These are phyloP conservation scores for Oncorhynchus clarkii DNA, from an alignment of 2,113 vertebrate species.

Conservation along the genomic window DNA sequence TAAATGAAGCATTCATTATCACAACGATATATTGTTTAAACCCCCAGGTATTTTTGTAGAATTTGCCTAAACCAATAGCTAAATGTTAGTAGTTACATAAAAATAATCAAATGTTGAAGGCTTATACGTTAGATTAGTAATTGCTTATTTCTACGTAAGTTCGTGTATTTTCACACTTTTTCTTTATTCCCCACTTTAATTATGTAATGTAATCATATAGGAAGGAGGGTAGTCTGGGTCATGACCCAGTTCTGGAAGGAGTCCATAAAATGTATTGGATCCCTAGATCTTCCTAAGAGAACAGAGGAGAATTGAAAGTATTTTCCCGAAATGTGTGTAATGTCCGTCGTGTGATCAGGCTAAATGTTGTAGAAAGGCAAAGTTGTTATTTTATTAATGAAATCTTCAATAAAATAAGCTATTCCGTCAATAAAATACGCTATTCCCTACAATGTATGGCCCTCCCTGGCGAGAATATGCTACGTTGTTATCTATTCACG, in stretches of 20 bases:
- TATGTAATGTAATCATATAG: slow-evolving; percentile 62
- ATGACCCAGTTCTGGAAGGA: slow-evolving; percentile 78
- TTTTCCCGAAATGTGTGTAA: slow-evolving; percentile 43
- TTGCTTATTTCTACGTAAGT: too few species aligned
- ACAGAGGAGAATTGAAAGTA: slow-evolving; percentile 68
- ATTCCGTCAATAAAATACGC: not conserved
- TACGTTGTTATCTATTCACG: slow-evolving; percentile 28
- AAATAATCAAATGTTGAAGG: not conserved
- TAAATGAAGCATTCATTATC: too few species aligned
- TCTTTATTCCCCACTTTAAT: too few species aligned
- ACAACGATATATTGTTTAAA: not conserved
- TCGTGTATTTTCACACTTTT: too few species aligned
- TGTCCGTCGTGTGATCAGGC: too few species aligned
- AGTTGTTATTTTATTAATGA: not conserved
- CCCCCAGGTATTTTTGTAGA: not conserved
- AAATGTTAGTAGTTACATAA: not conserved
- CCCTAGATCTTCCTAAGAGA: slow-evolving; percentile 72
- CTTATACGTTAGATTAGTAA: too few species aligned
- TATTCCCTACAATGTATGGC: not conserved
- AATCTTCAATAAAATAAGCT: not conserved
- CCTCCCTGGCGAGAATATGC: not conserved
- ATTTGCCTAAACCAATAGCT: too few species aligned
- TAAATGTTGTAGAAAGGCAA: slow-evolving; percentile 31
- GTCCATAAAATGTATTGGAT: slow-evolving; percentile 77
- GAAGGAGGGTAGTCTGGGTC: slow-evolving; percentile 73